A percentile compares a stretch with the other conserved stretches of the same genome.
phyloP scores from a whole-genome alignment of 2,888 invertebrate species.

The Tethea ocularis region DNA sequence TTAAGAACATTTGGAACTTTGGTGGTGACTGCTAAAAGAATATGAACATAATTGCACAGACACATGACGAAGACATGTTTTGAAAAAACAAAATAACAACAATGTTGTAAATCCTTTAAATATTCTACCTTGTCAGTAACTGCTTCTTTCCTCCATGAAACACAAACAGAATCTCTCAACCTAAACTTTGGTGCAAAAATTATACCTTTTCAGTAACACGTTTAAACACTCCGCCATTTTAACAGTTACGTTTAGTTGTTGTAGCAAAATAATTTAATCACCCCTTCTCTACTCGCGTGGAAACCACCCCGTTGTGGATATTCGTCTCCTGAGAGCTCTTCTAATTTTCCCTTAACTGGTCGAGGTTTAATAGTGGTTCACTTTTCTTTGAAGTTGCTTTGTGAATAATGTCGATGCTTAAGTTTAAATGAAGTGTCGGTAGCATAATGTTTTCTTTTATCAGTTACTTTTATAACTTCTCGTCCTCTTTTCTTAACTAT shows the following conservation, averaged over 20 bases:
- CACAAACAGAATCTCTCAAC: not conserved
- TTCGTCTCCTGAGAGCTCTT: conserved; percentile 40
- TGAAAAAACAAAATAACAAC: too few species aligned
- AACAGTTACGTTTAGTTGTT: not conserved
- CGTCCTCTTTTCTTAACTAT: not conserved
- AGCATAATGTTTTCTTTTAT: conserved; percentile 15
- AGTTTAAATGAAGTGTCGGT: not conserved
- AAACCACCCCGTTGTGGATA: conserved; percentile 24
- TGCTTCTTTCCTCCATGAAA: not conserved
- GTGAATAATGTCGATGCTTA: conserved; percentile 16
- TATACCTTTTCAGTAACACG: not conserved
- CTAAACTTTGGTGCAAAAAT: not conserved
- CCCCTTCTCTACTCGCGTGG: conserved; percentile 14
- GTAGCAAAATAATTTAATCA: conserved; percentile 35
- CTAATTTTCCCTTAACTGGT: conserved; percentile 48
- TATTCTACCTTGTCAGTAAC: not conserved
- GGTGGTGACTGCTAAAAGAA: not conserved
- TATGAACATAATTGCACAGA: too few species aligned
- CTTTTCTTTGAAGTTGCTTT: conserved; percentile 39
- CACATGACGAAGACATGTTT: too few species aligned
- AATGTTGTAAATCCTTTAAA: not conserved
- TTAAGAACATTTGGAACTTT: too few species aligned
- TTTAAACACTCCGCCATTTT: conserved; percentile 17
- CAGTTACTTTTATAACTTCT: conserved; percentile 9
- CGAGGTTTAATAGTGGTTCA: conserved; percentile 37